phyloP scores from a whole-genome alignment of 2,888 invertebrate genomes.

The Caenorhabditis virilis region DNA sequence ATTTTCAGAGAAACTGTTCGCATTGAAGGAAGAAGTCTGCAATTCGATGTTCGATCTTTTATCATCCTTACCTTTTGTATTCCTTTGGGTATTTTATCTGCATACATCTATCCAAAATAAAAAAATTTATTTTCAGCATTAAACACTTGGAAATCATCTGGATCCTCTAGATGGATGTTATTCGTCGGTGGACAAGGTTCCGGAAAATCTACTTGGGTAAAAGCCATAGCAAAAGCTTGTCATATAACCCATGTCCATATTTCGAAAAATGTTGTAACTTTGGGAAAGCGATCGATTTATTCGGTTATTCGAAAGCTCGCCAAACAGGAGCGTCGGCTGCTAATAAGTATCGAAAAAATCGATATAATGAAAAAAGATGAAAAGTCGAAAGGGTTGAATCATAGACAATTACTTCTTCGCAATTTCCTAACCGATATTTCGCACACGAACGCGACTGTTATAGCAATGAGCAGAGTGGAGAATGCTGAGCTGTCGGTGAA shows the following conservation, averaged over 20 bases:
- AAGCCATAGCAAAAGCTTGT: conserved; percentile 35
- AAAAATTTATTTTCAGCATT: neutral
- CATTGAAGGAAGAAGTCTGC: conserved; percentile 14
- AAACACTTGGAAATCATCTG: neutral
- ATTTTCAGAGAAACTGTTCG: conserved; percentile 9
- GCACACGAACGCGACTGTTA: conserved; percentile 14
- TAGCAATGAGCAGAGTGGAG: conserved; percentile 19
- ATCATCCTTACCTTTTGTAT: conserved; percentile 20
- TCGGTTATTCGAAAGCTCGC: conserved; percentile 24
- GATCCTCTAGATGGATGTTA: conserved; percentile 23
- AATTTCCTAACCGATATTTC: conserved; percentile 21
- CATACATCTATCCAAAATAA: no score
- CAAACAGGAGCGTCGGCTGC: conserved; percentile 11
- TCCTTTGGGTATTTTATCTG: conserved; percentile 14
- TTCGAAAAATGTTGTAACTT: conserved; percentile 26
- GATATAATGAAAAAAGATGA: conserved; percentile 23
- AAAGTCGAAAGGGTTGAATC: conserved; percentile 6
- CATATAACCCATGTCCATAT: conserved; percentile 36
- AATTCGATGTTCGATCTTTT: conserved; percentile 29
- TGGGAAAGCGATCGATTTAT: conserved; percentile 22
- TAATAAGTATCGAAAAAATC: conserved; percentile 29
- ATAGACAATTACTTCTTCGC: conserved; percentile 16
- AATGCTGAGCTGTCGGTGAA: conserved; percentile 10
- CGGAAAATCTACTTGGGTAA: conserved; percentile 49
- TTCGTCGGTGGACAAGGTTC: conserved; percentile 37